These are phyloP conservation scores for Sphenodon punctatus DNA, from an alignment of 2,797 vertebrate genomes.

Conservation along the genomic window DNA sequence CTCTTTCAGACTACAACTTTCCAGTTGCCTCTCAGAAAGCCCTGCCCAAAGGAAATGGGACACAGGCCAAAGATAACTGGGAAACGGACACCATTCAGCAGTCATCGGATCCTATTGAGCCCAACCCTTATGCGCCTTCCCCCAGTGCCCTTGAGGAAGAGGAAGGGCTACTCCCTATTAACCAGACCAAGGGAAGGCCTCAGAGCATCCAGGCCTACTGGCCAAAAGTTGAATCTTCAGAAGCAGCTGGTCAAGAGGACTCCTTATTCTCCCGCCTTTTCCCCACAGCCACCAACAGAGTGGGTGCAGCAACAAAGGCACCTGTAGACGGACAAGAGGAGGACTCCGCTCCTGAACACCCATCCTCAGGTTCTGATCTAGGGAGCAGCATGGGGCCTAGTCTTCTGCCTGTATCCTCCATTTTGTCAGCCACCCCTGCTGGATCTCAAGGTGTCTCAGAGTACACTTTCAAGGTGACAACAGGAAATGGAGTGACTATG, in stretches of 20 bases:
- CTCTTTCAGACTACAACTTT: slow-evolving; percentile 75
- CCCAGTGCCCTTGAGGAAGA: slow-evolving; percentile 66
- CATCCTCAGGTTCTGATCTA: slow-evolving; percentile 60
- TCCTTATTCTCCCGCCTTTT: slow-evolving; percentile 33
- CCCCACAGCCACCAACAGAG: slow-evolving; percentile 28
- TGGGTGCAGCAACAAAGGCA: slow-evolving; percentile 7
- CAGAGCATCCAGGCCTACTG: slow-evolving; percentile 16
- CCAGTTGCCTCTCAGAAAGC: slow-evolving; percentile 73
- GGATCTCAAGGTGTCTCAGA: slow-evolving; percentile 34
- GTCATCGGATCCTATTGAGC: slow-evolving; percentile 56
- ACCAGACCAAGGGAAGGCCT: slow-evolving; percentile 58
- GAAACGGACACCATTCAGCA: slow-evolving; percentile 51
- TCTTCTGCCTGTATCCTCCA: slow-evolving; percentile 38
- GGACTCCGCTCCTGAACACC: slow-evolving; percentile 50
- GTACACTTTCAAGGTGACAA: slow-evolving; percentile 35
- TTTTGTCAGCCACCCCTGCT: slow-evolving; percentile 43
- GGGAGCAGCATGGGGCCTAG: slow-evolving; percentile 71
- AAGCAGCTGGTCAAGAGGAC: slow-evolving; percentile 37
- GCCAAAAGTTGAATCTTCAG: slow-evolving; percentile 23
- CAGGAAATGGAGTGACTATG: slow-evolving; percentile 10
- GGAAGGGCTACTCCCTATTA: slow-evolving; percentile 73
- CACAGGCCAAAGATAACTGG: slow-evolving; percentile 51
- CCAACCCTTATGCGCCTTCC: slow-evolving; percentile 47
- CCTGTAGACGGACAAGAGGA: slow-evolving; percentile 60
- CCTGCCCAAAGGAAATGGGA: slow-evolving; percentile 47